Evolutionary conservation across 2,113 vertebrate species (phyloP).

Genomic region (Actenoides lindsayi): DNA sequence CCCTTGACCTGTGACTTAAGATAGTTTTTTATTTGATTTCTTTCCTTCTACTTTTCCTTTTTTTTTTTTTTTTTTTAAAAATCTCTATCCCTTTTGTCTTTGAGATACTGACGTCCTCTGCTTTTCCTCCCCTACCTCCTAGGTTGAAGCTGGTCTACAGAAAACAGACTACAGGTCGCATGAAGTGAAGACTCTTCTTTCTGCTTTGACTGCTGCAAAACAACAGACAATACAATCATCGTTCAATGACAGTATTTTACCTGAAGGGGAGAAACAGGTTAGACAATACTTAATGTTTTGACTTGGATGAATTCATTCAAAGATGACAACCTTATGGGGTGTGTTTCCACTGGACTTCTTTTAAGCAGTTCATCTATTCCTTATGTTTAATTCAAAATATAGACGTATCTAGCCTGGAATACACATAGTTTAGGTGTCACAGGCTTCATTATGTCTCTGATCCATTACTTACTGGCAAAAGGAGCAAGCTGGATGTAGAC

Average conservation of each 20-base stretch:
- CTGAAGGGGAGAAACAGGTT: conserved; percentile 46
- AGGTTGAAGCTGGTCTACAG: conserved; percentile 74
- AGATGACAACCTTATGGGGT: not conserved
- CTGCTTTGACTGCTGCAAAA: conserved; percentile 67
- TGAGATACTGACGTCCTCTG: not conserved
- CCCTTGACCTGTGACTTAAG: not conserved
- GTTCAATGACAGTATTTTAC: not conserved
- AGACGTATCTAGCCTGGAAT: not conserved
- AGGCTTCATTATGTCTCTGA: not conserved
- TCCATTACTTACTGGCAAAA: not conserved
- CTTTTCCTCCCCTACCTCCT: not conserved
- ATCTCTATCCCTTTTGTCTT: not conserved
- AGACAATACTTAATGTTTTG: not conserved
- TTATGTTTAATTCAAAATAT: not conserved
- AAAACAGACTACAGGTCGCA: conserved; percentile 72
- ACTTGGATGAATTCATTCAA: not conserved
- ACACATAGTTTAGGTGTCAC: not conserved
- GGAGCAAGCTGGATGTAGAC: not conserved
- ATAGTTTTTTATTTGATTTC: not conserved
- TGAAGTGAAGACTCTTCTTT: conserved; percentile 62
- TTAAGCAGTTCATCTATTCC: not conserved
- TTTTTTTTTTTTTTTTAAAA: not conserved
- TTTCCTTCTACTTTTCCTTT: not conserved
- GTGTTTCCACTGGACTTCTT: not conserved
- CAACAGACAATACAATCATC: conserved; percentile 62